Evolutionary conservation across 2,113 vertebrate genomes (phyloP).

Genomic region (Chiloscyllium plagiosum): DNA sequence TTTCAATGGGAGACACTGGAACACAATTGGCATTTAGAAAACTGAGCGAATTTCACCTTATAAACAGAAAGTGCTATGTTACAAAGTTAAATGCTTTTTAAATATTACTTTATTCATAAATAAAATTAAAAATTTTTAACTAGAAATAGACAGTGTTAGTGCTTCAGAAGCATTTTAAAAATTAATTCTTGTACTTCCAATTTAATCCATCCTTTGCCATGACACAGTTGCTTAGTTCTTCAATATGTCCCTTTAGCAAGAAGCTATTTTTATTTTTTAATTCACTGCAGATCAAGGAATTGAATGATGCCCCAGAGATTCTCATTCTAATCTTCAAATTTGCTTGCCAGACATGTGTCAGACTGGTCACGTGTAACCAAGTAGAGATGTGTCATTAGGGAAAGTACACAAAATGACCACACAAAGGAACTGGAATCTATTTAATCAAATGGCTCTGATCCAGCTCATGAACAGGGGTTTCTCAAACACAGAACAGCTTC

Average conservation of each 20-base stretch:
- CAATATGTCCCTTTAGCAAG: not conserved
- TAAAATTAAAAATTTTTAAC: not conserved
- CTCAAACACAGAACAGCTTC: not conserved
- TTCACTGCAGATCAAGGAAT: not conserved
- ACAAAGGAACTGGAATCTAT: slow-evolving; percentile 22
- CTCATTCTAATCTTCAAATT: not conserved
- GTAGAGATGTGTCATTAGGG: slow-evolving; percentile 16
- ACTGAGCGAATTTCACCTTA: not conserved
- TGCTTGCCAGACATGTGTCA: slow-evolving; percentile 4
- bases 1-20: not conserved
- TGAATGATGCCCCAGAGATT: not conserved
- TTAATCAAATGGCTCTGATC: slow-evolving; percentile 31
- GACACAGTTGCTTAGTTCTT: not conserved
- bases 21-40: not conserved
- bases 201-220: not conserved
- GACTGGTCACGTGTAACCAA: not conserved
- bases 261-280: slow-evolving; percentile 27
- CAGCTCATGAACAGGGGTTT: not conserved
- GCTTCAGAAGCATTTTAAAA: not conserved
- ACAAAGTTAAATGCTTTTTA: not conserved
- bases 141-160: not conserved
- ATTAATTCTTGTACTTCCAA: not conserved
- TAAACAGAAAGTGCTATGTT: not conserved
- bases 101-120: not conserved
- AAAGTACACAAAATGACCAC: slow-evolving; percentile 10